Conservation (phyloP, 1,140 invertebrate species). For the silkworm (Bombyx mori) region ASM3026992v2 NC_085115.1:12358501-12359000, state of each 20-base stretch:
- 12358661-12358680: constrained; percentile 41
- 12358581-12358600: constrained; percentile 5
- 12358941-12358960: constrained; percentile 29
- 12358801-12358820: constrained; percentile 29
- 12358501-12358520: constrained; percentile 1
- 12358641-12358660: constrained; percentile 39
- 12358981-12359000: constrained; percentile 17
- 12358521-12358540: constrained; percentile 1
- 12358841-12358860: constrained; percentile 10
- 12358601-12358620: not conserved
- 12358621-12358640: constrained; percentile 5
- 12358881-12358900: not conserved
- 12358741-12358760: constrained; percentile 30
- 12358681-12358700: constrained; percentile 65
- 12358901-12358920: constrained; percentile 9
- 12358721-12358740: constrained; percentile 51
- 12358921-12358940: constrained; percentile 15
- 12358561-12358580: constrained; percentile 7
- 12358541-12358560: constrained; percentile 1
- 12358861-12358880: too few relatives aligned
- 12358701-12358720: constrained; percentile 60
- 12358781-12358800: constrained; percentile 29
- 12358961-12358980: constrained; percentile 16
- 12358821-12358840: constrained; percentile 39
- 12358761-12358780: constrained; percentile 17